Conservation (phyloP, 2,113 vertebrate species). For the Vanacampus margaritifer region DNA sequence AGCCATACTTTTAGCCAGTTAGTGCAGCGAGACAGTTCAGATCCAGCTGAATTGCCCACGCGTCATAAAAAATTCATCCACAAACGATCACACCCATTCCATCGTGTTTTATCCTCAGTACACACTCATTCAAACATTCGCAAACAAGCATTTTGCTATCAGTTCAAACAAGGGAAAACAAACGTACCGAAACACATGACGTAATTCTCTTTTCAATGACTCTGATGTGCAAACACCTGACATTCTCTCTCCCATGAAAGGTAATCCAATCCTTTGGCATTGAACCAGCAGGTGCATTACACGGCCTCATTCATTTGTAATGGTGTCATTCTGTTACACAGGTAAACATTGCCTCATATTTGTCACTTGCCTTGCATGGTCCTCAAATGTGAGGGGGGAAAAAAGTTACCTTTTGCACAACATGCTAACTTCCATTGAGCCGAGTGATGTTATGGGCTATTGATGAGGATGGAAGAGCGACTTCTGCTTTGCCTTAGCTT, state of each 20-base stretch:
- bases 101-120: conserved; percentile 10
- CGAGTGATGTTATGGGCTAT: conserved; percentile 30
- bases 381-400: background rate
- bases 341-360: conserved; percentile 63
- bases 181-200: conserved; percentile 20
- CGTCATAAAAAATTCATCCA: conserved; percentile 44
- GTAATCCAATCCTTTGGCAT: conserved; percentile 45
- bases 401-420: conserved; percentile 1
- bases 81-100: conserved; percentile 6
- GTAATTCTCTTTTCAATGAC: conserved; percentile 36
- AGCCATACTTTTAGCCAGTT: conserved; percentile 25
- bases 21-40: conserved; percentile 4
- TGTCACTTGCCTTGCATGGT: conserved; percentile 53
- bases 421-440: conserved; percentile 19
- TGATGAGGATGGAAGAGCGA: conserved; percentile 36
- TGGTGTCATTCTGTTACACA: conserved; percentile 65
- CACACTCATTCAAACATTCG: conserved; percentile 6
- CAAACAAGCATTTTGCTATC: background rate
- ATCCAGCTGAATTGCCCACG: conserved; percentile 16
- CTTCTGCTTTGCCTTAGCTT: conserved; percentile 3
- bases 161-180: conserved; percentile 17
- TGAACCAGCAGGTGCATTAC: conserved; percentile 66
- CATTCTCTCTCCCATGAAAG: conserved; percentile 58
- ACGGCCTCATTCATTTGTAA: conserved; percentile 67
- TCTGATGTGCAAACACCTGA: conserved; percentile 23